Percentiles rank a stretch among this genome's conserved stretches.
Conservation (phyloP, 1,140 invertebrate genomes). For the Amyelois transitella region DNA sequence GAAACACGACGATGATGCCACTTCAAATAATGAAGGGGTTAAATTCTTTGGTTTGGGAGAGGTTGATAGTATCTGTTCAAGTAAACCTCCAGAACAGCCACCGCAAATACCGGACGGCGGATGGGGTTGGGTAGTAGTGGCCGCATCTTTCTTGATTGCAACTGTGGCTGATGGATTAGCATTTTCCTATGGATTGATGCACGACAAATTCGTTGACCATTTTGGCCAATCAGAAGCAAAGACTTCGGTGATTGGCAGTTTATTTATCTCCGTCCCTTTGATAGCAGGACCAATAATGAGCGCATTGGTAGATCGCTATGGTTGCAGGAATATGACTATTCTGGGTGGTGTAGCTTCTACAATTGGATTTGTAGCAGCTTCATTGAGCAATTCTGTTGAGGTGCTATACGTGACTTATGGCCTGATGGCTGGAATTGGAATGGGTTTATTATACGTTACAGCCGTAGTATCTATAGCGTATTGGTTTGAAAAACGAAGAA, state of each 20-base stretch:
- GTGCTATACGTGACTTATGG: slow-evolving; percentile 90
- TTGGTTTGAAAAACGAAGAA: slow-evolving; percentile 95
- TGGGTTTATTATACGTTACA: slow-evolving; percentile 91
- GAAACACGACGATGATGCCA: slow-evolving; percentile 48
- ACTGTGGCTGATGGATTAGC: slow-evolving; percentile 94
- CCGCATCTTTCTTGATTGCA: slow-evolving; percentile 88
- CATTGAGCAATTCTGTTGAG: slow-evolving; percentile 82
- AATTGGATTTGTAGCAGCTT: slow-evolving; percentile 86
- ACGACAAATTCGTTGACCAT: slow-evolving; percentile 86
- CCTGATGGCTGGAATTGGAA: slow-evolving; percentile 87
- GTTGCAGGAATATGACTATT: slow-evolving; percentile 89
- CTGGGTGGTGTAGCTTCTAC: slow-evolving; percentile 84
- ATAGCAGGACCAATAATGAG: slow-evolving; percentile 91
- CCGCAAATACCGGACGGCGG: slow-evolving; percentile 82
- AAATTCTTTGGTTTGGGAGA: slow-evolving; percentile 72
- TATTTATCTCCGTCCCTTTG: slow-evolving; percentile 92
- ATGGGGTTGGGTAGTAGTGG: slow-evolving; percentile 93
- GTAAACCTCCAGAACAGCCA: slow-evolving; percentile 48
- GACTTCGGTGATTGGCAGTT: slow-evolving; percentile 90
- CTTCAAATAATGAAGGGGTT: slow-evolving; percentile 64
- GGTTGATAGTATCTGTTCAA: slow-evolving; percentile 70
- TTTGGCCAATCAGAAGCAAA: slow-evolving; percentile 87
- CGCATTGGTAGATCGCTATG: slow-evolving; percentile 90
- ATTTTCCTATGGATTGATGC: slow-evolving; percentile 93
- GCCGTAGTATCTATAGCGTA: slow-evolving; percentile 95